A percentile compares a stretch with the other conserved stretches of the same genome.
These are phyloP conservation scores for Nomada goodeniana DNA, from an alignment of 2,888 invertebrate species.

Conservation along the genomic window DNA sequence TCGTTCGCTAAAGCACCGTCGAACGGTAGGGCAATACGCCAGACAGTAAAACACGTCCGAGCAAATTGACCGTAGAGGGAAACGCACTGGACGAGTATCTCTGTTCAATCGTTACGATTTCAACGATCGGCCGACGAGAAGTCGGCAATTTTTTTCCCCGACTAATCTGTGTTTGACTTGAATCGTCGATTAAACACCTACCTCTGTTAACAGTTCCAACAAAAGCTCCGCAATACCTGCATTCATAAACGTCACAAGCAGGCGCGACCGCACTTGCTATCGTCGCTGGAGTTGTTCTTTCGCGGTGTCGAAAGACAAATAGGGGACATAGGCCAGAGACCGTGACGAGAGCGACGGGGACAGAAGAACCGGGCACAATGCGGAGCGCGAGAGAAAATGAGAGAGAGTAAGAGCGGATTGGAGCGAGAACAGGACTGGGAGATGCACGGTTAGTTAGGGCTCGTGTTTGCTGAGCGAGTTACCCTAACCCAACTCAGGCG, in stretches of 20 bases:
- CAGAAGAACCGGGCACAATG: conserved; percentile 15
- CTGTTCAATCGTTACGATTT: too few relatives aligned
- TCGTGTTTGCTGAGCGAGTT: conserved; percentile 84
- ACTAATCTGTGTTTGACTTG: conserved; percentile 21
- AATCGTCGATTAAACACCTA: conserved; percentile 42
- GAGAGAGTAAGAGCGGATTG: conserved; percentile 49
- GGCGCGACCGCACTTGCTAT: conserved; percentile 49
- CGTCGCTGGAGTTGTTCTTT: conserved; percentile 74
- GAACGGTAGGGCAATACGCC: too few relatives aligned
- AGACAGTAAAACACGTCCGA: too few relatives aligned
- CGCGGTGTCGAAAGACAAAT: conserved; percentile 78
- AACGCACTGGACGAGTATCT: too few relatives aligned
- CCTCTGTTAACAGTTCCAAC: conserved; percentile 36
- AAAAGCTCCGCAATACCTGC: conserved; percentile 64
- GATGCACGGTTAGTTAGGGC: conserved; percentile 84
- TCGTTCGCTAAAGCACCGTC: too few relatives aligned
- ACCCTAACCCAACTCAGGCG: conserved; percentile 84
- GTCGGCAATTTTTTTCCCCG: not conserved
- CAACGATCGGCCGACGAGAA: not conserved
- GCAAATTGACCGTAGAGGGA: too few relatives aligned
- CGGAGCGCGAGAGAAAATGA: conserved; percentile 20
- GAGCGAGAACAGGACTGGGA: conserved; percentile 73
- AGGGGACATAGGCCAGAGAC: conserved; percentile 63
- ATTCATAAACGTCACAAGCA: conserved; percentile 63
- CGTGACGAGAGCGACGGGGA: conserved; percentile 56